Conservation (phyloP, 2,113 vertebrate species). For the Vulpes ferrilata region DNA sequence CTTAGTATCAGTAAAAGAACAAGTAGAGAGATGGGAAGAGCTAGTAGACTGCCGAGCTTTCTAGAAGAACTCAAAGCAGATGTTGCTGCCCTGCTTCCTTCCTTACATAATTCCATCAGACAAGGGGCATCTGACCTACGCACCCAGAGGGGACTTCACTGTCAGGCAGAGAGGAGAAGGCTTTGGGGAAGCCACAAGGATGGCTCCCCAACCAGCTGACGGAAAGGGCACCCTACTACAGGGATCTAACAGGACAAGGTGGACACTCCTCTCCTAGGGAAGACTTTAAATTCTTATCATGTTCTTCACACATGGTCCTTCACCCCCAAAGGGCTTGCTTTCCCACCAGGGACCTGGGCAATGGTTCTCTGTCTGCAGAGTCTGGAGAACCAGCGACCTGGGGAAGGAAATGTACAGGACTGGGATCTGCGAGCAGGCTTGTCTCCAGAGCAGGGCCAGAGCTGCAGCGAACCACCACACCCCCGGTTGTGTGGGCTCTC, state of each 20-base stretch:
- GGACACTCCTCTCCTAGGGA: neutral
- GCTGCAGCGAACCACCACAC: fast-evolving
- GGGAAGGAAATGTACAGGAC: fast-evolving
- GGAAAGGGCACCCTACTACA: fast-evolving
- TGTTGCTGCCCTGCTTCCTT: too few species aligned
- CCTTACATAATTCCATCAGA: fast-evolving
- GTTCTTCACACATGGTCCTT: neutral
- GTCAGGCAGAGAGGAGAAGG: neutral
- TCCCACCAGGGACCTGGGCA: neutral
- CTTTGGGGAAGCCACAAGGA: neutral
- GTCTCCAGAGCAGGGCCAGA: neutral
- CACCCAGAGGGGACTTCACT: neutral
- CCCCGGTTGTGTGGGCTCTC: fast-evolving
- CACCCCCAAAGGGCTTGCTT: neutral
- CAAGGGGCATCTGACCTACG: neutral
- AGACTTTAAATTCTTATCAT: too few species aligned
- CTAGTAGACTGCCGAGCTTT: neutral
- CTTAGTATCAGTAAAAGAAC: too few species aligned
- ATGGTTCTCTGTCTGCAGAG: fast-evolving
- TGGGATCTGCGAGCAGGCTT: neutral
- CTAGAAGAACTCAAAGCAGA: neutral
- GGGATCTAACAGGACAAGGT: too few species aligned
- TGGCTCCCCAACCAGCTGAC: neutral
- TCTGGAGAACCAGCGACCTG: fast-evolving
- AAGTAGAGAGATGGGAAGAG: too few species aligned